These are phyloP conservation scores for Napeogenes inachia DNA, from an alignment of 2,888 invertebrate species.

Conservation along the genomic window DNA sequence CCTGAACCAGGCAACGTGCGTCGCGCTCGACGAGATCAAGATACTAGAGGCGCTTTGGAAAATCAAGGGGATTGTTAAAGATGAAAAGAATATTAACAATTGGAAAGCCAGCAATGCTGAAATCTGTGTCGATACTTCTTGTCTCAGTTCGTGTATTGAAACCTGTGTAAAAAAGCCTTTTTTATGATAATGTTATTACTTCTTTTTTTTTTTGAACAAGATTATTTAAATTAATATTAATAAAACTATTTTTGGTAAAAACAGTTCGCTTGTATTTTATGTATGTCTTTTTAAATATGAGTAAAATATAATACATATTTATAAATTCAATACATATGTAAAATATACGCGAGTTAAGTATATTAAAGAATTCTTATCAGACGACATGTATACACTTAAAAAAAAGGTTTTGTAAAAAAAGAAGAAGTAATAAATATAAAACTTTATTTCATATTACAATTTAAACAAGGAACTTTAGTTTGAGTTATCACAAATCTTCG, in stretches of 20 bases:
- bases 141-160: slow-evolving; percentile 1
- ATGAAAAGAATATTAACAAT: too few species aligned
- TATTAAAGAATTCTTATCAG: too few species aligned
- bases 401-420: slow-evolving; percentile 4
- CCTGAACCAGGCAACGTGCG: neutral
- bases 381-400: too few species aligned
- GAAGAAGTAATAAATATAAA: slow-evolving; percentile 3
- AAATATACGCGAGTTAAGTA: too few species aligned
- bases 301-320: too few species aligned
- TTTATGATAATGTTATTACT: slow-evolving; percentile 4
- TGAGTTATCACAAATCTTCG: slow-evolving; percentile 69
- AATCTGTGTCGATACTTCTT: neutral
- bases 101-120: too few species aligned
- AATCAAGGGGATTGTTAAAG: neutral
- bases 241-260: too few species aligned
- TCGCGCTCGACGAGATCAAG: neutral
- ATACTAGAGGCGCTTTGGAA: neutral
- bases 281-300: too few species aligned
- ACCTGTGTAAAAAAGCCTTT: neutral
- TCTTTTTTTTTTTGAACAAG: neutral
- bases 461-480: slow-evolving; percentile 2
- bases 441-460: slow-evolving; percentile 7
- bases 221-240: neutral
- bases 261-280: too few species aligned
- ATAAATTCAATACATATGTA: too few species aligned